Percentiles rank a stretch among this genome's conserved stretches.
phyloP scores from a whole-genome alignment of 2,113 vertebrate species.

The Hystrix brachyura region DNA sequence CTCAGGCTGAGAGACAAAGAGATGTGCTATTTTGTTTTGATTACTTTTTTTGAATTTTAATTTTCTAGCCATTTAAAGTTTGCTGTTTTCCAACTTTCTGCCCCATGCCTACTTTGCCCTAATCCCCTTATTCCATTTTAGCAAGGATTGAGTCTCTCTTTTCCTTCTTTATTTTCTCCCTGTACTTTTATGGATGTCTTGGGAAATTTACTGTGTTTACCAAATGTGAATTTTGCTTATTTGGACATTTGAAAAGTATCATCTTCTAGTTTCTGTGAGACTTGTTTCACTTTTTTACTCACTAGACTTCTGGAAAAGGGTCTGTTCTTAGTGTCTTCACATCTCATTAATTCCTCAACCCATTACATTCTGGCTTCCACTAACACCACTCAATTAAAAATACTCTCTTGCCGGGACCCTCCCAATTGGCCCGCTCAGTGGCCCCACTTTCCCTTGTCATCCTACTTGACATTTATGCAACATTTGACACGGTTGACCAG shows the following conservation, averaged over 20 bases:
- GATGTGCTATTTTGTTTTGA: not conserved
- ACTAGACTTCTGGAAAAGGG: conserved; percentile 60
- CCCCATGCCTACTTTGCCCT: not conserved
- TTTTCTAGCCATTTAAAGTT: conserved; percentile 41
- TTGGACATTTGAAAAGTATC: conserved; percentile 25
- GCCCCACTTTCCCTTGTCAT: conserved; percentile 62
- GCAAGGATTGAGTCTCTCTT: not conserved
- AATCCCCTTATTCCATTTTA: conserved; percentile 18
- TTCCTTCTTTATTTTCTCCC: conserved; percentile 30
- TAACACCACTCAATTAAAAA: conserved; percentile 70
- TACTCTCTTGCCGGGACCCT: conserved; percentile 47
- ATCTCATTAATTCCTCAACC: conserved; percentile 77
- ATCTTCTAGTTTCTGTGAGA: not conserved
- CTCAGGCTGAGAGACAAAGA: not conserved
- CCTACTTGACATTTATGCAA: conserved; percentile 71
- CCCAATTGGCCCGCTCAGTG: conserved; percentile 42
- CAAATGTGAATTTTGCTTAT: conserved; percentile 39
- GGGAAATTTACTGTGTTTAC: not conserved
- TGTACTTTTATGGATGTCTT: not conserved
- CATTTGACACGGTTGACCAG: conserved; percentile 74
- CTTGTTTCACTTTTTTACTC: conserved; percentile 2
- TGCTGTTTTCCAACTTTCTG: not conserved
- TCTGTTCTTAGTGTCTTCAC: conserved; percentile 74
- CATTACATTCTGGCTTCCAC: conserved; percentile 66
- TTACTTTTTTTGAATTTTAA: conserved; percentile 34